phyloP scores from a whole-genome alignment of 92 coral and sea anemone species.

The Phymanthus crucifer region DNA sequence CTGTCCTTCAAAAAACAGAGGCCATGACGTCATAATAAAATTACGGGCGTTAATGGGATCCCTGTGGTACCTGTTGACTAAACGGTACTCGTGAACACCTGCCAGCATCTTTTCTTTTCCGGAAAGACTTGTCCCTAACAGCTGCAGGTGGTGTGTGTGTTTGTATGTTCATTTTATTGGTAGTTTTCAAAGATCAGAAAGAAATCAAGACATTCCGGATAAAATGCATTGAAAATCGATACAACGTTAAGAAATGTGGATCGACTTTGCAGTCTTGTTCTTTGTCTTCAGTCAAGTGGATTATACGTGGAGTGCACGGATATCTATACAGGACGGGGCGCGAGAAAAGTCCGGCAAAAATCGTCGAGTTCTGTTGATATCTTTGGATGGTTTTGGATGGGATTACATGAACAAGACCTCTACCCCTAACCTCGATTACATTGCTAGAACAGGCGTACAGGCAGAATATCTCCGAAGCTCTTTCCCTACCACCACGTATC shows the following conservation, averaged over 20 bases:
- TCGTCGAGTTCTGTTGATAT: conserved; percentile 72
- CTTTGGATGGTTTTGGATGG: conserved; percentile 93
- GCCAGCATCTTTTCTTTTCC: background rate
- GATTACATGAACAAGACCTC: conserved; percentile 66
- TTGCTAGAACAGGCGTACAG: conserved; percentile 70
- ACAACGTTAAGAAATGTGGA: background rate
- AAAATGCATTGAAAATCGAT: background rate
- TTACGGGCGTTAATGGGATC: background rate
- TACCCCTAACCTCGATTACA: conserved; percentile 77
- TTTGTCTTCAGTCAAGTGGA: background rate
- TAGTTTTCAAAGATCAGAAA: no score
- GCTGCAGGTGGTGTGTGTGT: no score
- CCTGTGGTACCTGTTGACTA: conserved; percentile 1
- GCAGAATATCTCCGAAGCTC: conserved; percentile 71
- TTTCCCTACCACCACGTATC: conserved; percentile 79
- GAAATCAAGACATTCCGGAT: background rate
- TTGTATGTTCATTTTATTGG: no score
- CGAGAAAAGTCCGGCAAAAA: background rate
- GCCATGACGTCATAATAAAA: no score
- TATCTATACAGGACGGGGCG: background rate
- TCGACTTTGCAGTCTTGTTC: background rate
- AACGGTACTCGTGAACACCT: background rate
- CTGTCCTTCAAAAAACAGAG: no score
- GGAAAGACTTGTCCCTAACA: background rate
- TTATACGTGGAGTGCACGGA: background rate